phyloP scores from a whole-genome alignment of 2,797 vertebrate genomes.

The Discoglossus pictus region DNA sequence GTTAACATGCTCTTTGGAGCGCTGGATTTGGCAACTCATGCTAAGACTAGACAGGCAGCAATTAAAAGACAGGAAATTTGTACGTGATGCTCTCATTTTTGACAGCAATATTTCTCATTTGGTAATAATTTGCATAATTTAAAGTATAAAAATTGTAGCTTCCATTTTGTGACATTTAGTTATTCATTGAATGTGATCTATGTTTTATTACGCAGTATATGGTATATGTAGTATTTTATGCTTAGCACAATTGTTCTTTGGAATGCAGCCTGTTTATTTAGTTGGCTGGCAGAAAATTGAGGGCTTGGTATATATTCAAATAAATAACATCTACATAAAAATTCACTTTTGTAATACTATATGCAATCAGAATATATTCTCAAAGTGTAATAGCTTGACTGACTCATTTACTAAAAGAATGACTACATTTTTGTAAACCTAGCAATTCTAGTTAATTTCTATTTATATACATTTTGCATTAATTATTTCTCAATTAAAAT shows the following conservation, averaged over 20 bases:
- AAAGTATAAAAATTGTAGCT: constrained; percentile 35
- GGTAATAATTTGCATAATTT: constrained; percentile 44
- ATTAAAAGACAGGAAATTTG: constrained; percentile 45
- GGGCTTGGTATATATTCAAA: constrained; percentile 39
- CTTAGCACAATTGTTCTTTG: constrained; percentile 46
- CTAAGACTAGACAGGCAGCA: constrained; percentile 33
- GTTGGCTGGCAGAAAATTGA: constrained; percentile 31
- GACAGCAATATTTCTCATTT: constrained; percentile 43
- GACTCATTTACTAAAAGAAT: constrained; percentile 15
- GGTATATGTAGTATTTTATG: constrained; percentile 39
- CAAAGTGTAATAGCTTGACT: constrained; percentile 7
- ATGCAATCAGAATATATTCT: constrained; percentile 25
- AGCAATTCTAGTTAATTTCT: constrained; percentile 6
- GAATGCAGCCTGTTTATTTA: constrained; percentile 44
- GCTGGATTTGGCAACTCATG: constrained; percentile 29
- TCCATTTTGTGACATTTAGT: constrained; percentile 40
- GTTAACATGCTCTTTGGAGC: constrained; percentile 39
- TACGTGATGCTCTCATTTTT: constrained; percentile 34
- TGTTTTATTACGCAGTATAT: constrained; percentile 32
- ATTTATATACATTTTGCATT: constrained; percentile 4
- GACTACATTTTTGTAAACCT: constrained; percentile 1
- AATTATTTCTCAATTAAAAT: constrained; percentile 18
- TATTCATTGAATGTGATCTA: constrained; percentile 26
- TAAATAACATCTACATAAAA: constrained; percentile 42
- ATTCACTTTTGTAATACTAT: constrained; percentile 12